Conservation (phyloP, 2,113 vertebrate genomes). For the Lanius ludovicianus region DNA sequence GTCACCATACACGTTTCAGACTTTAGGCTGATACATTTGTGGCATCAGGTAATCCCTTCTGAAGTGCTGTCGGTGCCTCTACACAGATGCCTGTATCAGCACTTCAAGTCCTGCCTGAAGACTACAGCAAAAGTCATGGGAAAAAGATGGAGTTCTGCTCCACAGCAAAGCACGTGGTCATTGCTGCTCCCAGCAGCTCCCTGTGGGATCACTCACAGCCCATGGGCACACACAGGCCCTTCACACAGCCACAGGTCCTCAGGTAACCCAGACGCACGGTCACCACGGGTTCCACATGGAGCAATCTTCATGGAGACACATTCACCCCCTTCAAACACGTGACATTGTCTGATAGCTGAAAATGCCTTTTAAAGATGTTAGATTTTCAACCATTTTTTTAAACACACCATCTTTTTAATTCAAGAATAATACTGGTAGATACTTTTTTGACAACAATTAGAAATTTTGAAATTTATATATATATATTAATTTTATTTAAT, state of each 20-base stretch:
- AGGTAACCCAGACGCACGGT: rapidly evolving
- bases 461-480: neutral
- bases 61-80: rapidly evolving
- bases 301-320: rapidly evolving
- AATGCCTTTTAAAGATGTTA: neutral
- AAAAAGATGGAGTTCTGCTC: neutral
- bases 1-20: neutral
- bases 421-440: neutral
- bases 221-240: rapidly evolving
- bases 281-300: neutral
- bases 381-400: neutral
- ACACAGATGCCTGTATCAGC: neutral
- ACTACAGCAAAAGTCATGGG: neutral
- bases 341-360: neutral
- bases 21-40: rapidly evolving
- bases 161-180: rapidly evolving
- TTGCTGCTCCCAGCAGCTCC: neutral
- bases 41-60: neutral
- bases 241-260: neutral
- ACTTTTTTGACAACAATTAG: neutral
- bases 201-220: neutral
- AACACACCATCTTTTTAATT: neutral
- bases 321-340: neutral
- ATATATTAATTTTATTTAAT: neutral
- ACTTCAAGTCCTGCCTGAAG: neutral